Evolutionary conservation across 2,888 invertebrate genomes (phyloP).

Genomic region (Gari tellinella): DNA sequence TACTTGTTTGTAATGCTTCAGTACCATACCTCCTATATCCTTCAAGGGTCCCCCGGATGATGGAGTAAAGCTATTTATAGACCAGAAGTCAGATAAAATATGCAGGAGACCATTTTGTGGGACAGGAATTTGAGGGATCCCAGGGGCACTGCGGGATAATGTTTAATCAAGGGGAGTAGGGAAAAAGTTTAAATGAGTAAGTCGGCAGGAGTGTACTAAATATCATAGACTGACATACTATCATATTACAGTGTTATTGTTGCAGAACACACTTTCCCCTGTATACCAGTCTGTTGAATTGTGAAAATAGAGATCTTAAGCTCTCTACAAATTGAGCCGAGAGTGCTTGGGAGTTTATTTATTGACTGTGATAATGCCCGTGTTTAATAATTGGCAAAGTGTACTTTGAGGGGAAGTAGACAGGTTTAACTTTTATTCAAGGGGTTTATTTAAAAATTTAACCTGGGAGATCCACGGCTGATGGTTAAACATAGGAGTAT

Average conservation of each 20-base stretch:
- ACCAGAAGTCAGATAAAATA: slow-evolving; percentile 19
- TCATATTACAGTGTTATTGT: slow-evolving; percentile 49
- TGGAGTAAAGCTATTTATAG: slow-evolving; percentile 49
- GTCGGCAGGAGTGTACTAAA: slow-evolving; percentile 21
- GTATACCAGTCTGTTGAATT: too few relatives aligned
- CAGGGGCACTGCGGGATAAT: slow-evolving; percentile 13
- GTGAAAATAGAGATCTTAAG: too few relatives aligned
- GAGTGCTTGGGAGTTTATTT: too few relatives aligned
- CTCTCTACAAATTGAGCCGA: too few relatives aligned
- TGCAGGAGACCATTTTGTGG: slow-evolving; percentile 49
- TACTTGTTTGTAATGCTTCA: slow-evolving; percentile 1
- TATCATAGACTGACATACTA: slow-evolving; percentile 21
- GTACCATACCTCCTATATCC: slow-evolving; percentile 6
- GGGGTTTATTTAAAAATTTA: too few relatives aligned
- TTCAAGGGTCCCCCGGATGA: slow-evolving; percentile 39
- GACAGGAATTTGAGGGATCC: slow-evolving; percentile 52
- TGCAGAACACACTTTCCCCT: too few relatives aligned
- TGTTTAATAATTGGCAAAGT: too few relatives aligned
- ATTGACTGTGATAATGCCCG: too few relatives aligned
- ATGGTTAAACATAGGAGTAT: too few relatives aligned
- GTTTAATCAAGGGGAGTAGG: slow-evolving; percentile 1
- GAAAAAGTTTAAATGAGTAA: slow-evolving; percentile 23
- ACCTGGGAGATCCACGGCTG: too few relatives aligned
- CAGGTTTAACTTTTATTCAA: too few relatives aligned
- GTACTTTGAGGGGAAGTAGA: too few relatives aligned